Evolutionary conservation across 2,113 vertebrate species (phyloP).

Genomic region (Erythrocercus mccallii): DNA sequence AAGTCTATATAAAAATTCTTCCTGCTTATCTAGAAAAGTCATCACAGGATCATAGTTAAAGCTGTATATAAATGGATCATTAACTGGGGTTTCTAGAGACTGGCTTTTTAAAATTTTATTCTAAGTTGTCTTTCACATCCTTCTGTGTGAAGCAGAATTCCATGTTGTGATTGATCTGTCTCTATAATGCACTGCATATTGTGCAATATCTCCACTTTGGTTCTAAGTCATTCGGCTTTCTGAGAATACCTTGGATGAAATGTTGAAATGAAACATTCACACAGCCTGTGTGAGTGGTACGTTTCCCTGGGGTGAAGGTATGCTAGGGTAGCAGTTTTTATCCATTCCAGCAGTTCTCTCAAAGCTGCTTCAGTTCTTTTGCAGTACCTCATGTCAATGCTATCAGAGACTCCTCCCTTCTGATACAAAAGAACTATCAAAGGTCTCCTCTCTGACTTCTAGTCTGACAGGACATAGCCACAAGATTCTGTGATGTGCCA

Average conservation of each 20-base stretch:
- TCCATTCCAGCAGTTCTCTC: not conserved
- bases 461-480: not conserved
- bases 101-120: not conserved
- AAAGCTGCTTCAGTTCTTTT: not conserved
- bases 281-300: not conserved
- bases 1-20: not conserved
- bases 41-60: not conserved
- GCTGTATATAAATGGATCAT: not conserved
- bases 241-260: not conserved
- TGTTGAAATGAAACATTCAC: not conserved
- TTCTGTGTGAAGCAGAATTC: not conserved
- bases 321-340: not conserved
- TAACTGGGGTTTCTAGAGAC: not conserved
- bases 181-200: not conserved
- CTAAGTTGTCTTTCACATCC: not conserved
- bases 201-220: not conserved
- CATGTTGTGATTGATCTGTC: not conserved
- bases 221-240: not conserved
- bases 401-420: not conserved
- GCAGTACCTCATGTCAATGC: not conserved
- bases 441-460: not conserved
- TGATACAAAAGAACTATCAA: not conserved
- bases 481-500: not conserved
- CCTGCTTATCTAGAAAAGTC: not conserved
- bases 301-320: not conserved